Base-by-base conservation (phyloP, 2,888 invertebrate genomes). In the Notodromas monacha region DNA sequence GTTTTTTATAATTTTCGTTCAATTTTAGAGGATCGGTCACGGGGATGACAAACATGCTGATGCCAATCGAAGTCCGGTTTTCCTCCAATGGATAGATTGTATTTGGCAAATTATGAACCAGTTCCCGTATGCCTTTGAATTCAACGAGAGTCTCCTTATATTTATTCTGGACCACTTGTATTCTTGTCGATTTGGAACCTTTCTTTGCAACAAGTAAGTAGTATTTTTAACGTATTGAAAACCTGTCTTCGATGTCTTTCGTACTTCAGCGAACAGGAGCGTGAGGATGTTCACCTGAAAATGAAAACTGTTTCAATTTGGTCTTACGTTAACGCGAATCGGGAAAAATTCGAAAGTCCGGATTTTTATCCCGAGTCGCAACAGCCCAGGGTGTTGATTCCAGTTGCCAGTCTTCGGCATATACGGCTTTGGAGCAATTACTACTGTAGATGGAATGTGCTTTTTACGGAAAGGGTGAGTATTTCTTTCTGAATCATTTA, bases 11-110 rank as follows among this genome's bases (percentile, higher is more conserved):
- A n/a, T n/a, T n/a, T n/a, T n/a, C n/a, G n/a, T n/a, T n/a, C n/a
- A n/a, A n/a, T 42, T 47, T 6, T 47, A 76, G 73, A 64, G 92
- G 36, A 68, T 89, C 41, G 92, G 92, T 0, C 92, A 92, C 47
- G 92, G 92, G 1, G 89, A 92, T 46, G 86, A 86, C 44, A 72
- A 84, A 38, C 84, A 86, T 46, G 77, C 79, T 1, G 92, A 92
- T 54, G 79, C 84, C 2, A 92, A 96, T 47, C 61, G 96, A 6
- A 92, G 92, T 0, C 96, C 96, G 0, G 79, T 96, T 3, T 99
- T 99, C 51, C 60, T 96, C 4, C 96, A 99, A 49, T 99, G 96
- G 53, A 68, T 96, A 38, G 96, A 99, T 51, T 84, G 89, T 49
- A 86, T 96, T 1, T 96, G 89, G 81, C 60, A 60, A 42, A 47